A percentile compares a stretch with the other conserved stretches of the same genome.
Evolutionary conservation across 2,888 invertebrate species (phyloP).

Genomic region (Lycocerus yunnanus): DNA sequence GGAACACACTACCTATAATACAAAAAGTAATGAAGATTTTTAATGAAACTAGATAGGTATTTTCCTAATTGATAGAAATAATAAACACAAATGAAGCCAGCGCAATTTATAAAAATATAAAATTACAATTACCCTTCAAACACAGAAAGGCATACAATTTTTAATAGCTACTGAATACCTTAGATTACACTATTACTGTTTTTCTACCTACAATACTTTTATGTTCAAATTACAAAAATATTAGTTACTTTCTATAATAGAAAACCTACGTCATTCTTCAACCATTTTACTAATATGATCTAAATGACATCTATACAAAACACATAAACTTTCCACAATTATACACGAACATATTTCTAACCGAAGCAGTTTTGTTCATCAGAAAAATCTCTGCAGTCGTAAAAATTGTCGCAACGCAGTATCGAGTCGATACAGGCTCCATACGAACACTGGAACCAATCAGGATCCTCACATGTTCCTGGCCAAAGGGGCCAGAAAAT

Average conservation of each 20-base stretch:
- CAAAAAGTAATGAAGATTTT: neutral
- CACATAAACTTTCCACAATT: conserved; percentile 39
- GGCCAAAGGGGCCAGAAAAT: conserved; percentile 39
- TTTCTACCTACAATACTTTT: conserved; percentile 21
- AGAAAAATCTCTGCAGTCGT: conserved; percentile 89
- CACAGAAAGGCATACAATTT: conserved; percentile 6
- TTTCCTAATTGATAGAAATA: neutral
- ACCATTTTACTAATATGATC: conserved; percentile 24
- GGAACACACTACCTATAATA: neutral
- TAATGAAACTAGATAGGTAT: neutral
- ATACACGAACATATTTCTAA: conserved; percentile 52
- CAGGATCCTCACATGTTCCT: conserved; percentile 57
- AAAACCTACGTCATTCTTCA: conserved; percentile 29
- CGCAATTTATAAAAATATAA: neutral
- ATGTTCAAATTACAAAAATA: conserved; percentile 16
- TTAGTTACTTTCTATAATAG: conserved; percentile 14
- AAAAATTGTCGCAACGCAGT: conserved; percentile 85
- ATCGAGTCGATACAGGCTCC: conserved; percentile 77
- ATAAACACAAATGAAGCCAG: neutral
- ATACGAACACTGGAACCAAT: conserved; percentile 64
- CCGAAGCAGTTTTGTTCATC: conserved; percentile 85
- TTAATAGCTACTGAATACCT: conserved; percentile 16
- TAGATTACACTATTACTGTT: conserved; percentile 18
- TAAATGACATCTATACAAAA: conserved; percentile 35
- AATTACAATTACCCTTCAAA: conserved; percentile 12